A percentile compares a stretch with the other conserved stretches of the same genome.
These are phyloP conservation scores for Arrhopalites spinosus DNA, from an alignment of 2,888 invertebrate species.

Conservation along the genomic window DNA sequence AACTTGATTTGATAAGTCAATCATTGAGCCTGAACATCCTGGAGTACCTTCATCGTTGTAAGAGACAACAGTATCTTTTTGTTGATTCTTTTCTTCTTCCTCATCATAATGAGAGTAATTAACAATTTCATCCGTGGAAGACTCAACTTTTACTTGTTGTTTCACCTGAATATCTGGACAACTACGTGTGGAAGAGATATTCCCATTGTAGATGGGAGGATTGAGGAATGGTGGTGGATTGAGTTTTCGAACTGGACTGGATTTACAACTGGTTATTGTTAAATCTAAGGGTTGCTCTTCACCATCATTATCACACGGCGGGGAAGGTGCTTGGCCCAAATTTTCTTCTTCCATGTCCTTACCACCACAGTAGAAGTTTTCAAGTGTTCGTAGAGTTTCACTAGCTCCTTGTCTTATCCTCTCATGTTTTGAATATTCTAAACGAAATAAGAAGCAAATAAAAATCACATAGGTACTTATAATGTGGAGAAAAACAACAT, in stretches of 20 bases:
- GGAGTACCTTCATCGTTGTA: slow-evolving; percentile 92
- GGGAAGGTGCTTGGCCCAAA: neutral
- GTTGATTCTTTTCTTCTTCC: slow-evolving; percentile 46
- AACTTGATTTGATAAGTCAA: slow-evolving; percentile 74
- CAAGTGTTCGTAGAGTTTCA: slow-evolving; percentile 88
- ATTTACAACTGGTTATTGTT: slow-evolving; percentile 25
- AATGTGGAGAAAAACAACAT: too few species aligned
- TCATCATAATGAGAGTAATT: slow-evolving; percentile 52
- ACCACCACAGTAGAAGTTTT: slow-evolving; percentile 58
- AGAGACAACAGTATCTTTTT: slow-evolving; percentile 83
- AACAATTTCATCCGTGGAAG: slow-evolving; percentile 39
- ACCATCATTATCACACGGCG: slow-evolving; percentile 15
- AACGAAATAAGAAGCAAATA: too few species aligned
- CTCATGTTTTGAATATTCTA: slow-evolving; percentile 94
- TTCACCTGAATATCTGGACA: slow-evolving; percentile 28
- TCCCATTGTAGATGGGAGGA: slow-evolving; percentile 33
- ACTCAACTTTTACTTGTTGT: neutral
- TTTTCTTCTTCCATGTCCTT: slow-evolving; percentile 31
- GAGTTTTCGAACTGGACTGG: slow-evolving; percentile 29
- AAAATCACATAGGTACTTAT: too few species aligned
- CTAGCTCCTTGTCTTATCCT: slow-evolving; percentile 97
- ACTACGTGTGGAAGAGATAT: slow-evolving; percentile 27
- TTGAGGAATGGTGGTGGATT: slow-evolving; percentile 37
- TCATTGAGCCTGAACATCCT: slow-evolving; percentile 20
- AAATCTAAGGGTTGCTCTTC: slow-evolving; percentile 49